phyloP scores from a whole-genome alignment of 2,113 vertebrate genomes.

The Siniperca chuatsi region DNA sequence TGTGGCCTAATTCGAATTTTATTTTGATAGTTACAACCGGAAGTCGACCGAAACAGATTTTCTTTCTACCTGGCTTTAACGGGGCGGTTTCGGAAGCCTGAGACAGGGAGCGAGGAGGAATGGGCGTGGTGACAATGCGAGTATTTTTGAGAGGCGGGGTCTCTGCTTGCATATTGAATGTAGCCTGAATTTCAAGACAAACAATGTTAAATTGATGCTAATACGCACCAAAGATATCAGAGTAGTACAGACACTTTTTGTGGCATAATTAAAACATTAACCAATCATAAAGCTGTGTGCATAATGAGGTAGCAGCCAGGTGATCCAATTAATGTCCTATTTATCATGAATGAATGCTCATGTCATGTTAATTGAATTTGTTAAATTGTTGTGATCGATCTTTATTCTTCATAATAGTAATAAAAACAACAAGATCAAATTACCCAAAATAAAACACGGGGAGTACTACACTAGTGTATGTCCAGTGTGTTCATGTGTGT shows the following conservation, averaged over 20 bases:
- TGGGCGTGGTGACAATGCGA: conserved; percentile 59
- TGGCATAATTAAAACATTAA: background rate
- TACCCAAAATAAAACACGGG: background rate
- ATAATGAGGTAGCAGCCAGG: background rate
- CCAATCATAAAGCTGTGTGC: background rate
- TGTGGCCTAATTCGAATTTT: background rate
- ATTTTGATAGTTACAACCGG: conserved; percentile 56
- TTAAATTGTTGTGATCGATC: background rate
- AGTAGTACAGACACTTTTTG: background rate
- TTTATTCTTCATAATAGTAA: background rate
- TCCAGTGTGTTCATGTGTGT: background rate
- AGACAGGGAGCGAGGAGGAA: conserved; percentile 16
- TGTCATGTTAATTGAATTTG: conserved; percentile 4
- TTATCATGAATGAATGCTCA: conserved; percentile 21
- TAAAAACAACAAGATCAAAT: background rate
- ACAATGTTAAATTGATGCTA: background rate
- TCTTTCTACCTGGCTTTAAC: background rate
- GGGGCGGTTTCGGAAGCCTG: conserved; percentile 31
- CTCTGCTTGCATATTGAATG: background rate
- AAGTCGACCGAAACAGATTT: rapidly evolving
- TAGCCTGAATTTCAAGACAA: background rate
- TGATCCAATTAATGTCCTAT: background rate
- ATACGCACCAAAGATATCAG: background rate
- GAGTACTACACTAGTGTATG: background rate
- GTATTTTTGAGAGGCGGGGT: conserved; percentile 47